These are phyloP conservation scores for Tragopan temminckii DNA, from an alignment of 2,797 vertebrate species.

Conservation along the genomic window DNA sequence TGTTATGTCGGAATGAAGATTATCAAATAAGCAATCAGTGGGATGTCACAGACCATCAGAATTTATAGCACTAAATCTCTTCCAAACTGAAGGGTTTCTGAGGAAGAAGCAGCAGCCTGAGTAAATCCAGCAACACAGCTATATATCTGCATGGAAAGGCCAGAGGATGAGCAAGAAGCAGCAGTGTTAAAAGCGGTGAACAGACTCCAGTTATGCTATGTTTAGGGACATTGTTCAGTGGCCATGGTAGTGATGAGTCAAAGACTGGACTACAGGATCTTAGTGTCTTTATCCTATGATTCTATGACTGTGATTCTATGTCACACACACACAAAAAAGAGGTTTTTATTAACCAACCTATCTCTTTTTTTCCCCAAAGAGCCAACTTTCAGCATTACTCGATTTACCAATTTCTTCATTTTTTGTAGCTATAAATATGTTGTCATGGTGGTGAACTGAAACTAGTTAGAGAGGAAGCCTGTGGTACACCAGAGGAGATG, in stretches of 20 bases:
- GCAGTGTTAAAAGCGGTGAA: neutral
- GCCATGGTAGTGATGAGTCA: too few species aligned
- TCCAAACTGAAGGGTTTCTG: neutral
- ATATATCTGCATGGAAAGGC: neutral
- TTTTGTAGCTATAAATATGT: neutral
- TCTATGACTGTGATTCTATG: too few species aligned
- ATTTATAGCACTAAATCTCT: neutral
- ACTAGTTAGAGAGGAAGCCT: neutral
- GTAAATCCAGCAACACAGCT: neutral
- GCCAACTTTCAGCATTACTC: neutral
- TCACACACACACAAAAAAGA: too few species aligned
- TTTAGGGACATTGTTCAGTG: too few species aligned
- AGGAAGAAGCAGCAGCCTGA: neutral
- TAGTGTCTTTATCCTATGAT: too few species aligned
- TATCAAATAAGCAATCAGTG: neutral
- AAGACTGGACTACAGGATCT: too few species aligned
- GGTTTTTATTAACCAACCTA: neutral
- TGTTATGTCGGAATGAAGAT: slow-evolving; percentile 1
- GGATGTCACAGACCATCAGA: neutral
- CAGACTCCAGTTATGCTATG: neutral
- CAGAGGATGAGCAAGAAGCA: neutral
- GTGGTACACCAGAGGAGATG: neutral
- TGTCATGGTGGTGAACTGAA: neutral
- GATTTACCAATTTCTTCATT: neutral
- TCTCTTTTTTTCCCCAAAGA: accelerated